These are phyloP conservation scores for Xestia rhomboidea DNA, from an alignment of 2,888 invertebrate genomes.

Conservation along the genomic window DNA sequence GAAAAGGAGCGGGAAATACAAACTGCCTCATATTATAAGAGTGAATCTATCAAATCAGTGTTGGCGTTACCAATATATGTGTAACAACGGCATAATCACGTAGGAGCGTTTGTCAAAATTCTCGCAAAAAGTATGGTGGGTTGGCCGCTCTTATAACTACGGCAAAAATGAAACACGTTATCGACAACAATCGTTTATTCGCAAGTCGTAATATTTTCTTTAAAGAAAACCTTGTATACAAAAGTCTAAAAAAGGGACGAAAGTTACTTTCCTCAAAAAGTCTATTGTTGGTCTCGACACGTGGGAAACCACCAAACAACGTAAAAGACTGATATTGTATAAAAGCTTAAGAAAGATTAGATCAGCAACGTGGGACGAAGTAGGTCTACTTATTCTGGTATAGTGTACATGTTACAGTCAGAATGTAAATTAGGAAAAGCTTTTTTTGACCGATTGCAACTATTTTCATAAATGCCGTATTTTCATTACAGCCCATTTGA, in stretches of 20 bases:
- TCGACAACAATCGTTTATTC: background rate
- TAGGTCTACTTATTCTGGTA: slow-evolving; percentile 26
- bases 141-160: too few relatives aligned
- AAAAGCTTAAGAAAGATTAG: slow-evolving; percentile 31
- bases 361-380: slow-evolving; percentile 4
- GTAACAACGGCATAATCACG: too few relatives aligned
- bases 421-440: background rate
- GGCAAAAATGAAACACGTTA: background rate
- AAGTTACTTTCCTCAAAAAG: background rate
- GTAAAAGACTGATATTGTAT: background rate
- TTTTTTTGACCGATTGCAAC: background rate
- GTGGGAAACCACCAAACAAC: background rate
- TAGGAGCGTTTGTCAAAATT: too few relatives aligned
- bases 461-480: too few relatives aligned
- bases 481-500: too few relatives aligned
- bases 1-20: too few relatives aligned
- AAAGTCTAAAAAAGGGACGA: background rate
- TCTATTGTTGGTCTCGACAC: background rate
- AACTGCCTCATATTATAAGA: too few relatives aligned
- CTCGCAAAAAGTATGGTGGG: too few relatives aligned
- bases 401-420: background rate
- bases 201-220: background rate
- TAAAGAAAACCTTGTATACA: background rate
- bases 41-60: too few relatives aligned
- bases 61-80: too few relatives aligned